Evolutionary conservation across 2,797 vertebrate species (phyloP), one percentile per base, ranked within the genome.

Genomic region (Arrhamphus sclerolepis): DNA sequence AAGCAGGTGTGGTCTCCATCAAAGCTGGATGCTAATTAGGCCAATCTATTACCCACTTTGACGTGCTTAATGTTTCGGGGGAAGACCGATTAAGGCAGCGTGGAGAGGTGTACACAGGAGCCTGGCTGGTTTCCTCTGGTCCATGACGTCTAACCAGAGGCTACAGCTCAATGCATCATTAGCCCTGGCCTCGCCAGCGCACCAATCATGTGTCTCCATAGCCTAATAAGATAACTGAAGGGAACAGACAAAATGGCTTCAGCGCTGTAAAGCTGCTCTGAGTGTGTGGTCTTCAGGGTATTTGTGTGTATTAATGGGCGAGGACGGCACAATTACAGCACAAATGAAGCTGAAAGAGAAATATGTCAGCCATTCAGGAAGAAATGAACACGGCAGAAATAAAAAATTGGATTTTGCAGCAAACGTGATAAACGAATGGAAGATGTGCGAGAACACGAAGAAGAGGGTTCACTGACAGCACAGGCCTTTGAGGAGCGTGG

Each of bases 81-180:
- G 68, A 84, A 83, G 83, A 86, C 54, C 70, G 75, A 87, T 88
- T 84, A 82, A 56, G 38, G 55, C 48, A 7, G 43, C 21, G 20
- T 9, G 18, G 52, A 48, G 55, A 8, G 18, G 8, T 16, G 26
- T 56, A 74, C 72, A 66, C 57, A 24, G 62, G 56, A 24, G 13
- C 62, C 70, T 21, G 68, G 66, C 77, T 65, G 72, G 39, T 68
- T 75, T 68, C 78, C 70, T 62, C 58, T 74, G 70, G 70, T 74
- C 77, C 59, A 18, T 77, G 78, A 78, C 77, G 66, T 81, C 79
- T 78, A 81, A 87, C 87, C 86, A 82, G 84, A 52, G 83, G 86
- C 85, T 72, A 80, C 77, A 72, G 55, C 67, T 55, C 69, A 67
- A 71, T 66, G 82, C 72, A 66, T 79, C 87, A 88, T 88, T 88